Evolutionary conservation across 2,113 vertebrate species (phyloP), one percentile per base, ranked within the genome.

Genomic region (Herpailurus yagouaroundi): DNA sequence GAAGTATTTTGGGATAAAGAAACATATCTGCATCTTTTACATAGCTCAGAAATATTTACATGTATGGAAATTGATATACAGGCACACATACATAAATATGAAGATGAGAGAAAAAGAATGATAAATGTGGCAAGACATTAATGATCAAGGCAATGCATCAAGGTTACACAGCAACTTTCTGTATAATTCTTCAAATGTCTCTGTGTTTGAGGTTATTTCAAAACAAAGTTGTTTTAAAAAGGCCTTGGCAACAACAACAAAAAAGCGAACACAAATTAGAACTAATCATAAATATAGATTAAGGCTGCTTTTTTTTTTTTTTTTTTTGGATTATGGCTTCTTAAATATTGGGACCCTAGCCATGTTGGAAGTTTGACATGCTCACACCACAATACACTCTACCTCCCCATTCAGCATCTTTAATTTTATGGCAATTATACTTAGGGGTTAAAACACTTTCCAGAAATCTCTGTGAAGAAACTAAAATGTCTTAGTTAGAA

Each of bases 401-500:
- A 9, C 12, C 0, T 73, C 25, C 52, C 19, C n/a, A 79, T 27
- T 10, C 6, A 60, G 16, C 16, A 83, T 87, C 69, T 79, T 96
- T 76, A 76, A 36, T 38, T 38, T 66, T 83, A 76, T 57, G 4
- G 5, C 21, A 90, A 1, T 87, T 4, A 50, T 68, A 84, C 63
- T 33, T 31, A 83, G 29, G 23, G 27, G 7, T 50, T 92, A 73
- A 94, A 92, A 69, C 0, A 21, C 64, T 88, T 92, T 94, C 45
- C 57, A 94, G 48, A 92, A 97, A 94, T 89, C 52, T 76, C 33
- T 83, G 10, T 21, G 38, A 95, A 97, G 16, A 76, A 89, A 82
- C 79, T 29, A 82, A 92, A 92, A 85, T 91, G n/a, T 76, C 83
- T 96, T 80, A 57, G 5, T 85, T 85, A 19, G 10, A 69, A 69